Evolutionary conservation across 2,113 vertebrate species (phyloP).

Genomic region (Cavia aperea): DNA sequence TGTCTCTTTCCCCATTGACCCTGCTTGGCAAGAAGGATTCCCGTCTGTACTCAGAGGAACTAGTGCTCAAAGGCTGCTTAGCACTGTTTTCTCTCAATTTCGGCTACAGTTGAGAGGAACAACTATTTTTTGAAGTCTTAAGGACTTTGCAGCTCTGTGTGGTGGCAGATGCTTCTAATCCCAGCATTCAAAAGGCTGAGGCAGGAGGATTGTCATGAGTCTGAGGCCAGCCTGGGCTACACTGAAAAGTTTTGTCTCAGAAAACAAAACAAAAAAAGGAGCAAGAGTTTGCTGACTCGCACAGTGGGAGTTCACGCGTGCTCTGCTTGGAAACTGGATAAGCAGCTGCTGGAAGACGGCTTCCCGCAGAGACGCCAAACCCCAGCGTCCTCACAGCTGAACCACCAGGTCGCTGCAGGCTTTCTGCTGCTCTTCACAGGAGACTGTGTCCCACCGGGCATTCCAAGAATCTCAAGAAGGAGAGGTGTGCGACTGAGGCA

Average conservation of each 20-base stretch:
- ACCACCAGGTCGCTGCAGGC: neutral
- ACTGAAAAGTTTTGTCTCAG: too few relatives aligned
- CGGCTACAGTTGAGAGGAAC: neutral
- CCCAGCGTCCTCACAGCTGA: neutral
- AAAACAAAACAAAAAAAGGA: too few relatives aligned
- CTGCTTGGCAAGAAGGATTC: neutral
- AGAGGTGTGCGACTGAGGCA: neutral
- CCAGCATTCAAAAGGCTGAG: too few relatives aligned
- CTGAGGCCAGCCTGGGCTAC: too few relatives aligned
- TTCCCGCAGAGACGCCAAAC: conserved; percentile 15
- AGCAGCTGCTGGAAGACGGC: neutral
- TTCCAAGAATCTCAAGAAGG: conserved; percentile 29
- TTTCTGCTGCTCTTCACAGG: neutral
- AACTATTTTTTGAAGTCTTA: neutral
- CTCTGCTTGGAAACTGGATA: conserved; percentile 24
- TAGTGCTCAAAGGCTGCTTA: neutral
- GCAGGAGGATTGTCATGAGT: too few relatives aligned
- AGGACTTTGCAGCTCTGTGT: neutral
- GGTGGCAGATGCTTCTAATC: too few relatives aligned
- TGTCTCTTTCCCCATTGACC: neutral
- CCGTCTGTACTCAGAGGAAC: neutral
- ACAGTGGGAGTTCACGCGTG: neutral
- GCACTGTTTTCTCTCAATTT: neutral
- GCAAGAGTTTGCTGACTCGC: neutral
- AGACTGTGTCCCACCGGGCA: neutral